Evolutionary conservation across 2,113 vertebrate species (phyloP), one percentile per base, ranked within the genome.

Genomic region (Plectropomus leopardus): DNA sequence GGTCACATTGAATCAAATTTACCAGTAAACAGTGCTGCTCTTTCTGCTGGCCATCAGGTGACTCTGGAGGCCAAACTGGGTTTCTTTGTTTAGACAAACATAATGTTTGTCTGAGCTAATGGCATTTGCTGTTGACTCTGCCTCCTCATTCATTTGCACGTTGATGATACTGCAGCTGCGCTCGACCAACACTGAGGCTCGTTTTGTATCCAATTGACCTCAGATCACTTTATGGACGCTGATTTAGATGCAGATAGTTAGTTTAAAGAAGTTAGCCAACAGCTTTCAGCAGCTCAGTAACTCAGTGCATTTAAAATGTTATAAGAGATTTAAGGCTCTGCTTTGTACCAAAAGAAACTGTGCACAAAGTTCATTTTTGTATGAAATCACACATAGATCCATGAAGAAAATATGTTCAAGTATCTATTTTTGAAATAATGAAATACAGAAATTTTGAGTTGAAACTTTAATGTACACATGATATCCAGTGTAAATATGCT

Each of bases 81-180:
- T 73, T 55, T 82, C 73, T 77, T 71, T 86, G 85, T 73, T 63
- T 24, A 76, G 72, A 55, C 65, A 60, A 77, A 77, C 65, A 1
- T 42, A 53, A 63, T 83, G 75, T 88, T 89, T 89, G 85, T 70
- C 72, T 59, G 75, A 60, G 70, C 51, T 89, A 80, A 89, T 87
- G 65, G 63, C 70, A 8, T 84, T 48, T 61, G 30, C 51, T 83
- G 4, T 89, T 82, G 82, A 79, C 80, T 84, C 65, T 51, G 71
- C 36, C 55, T 58, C 55, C 53, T 54, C 53, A 21, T 34, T 85
- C 24, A 60, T 81, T 75, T 48, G 45, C 78, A 80, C 66, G 7
- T 59, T 72, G 77, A 72, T 58, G 83, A 67, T 19, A 23, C 51
- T 24, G 61, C 63, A 71, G 84, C 83, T 86, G 80, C 45, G 74